Percentiles rank a stretch among this genome's conserved stretches.
Conservation (phyloP, 2,113 vertebrate genomes). For the Uria lomvia region DNA sequence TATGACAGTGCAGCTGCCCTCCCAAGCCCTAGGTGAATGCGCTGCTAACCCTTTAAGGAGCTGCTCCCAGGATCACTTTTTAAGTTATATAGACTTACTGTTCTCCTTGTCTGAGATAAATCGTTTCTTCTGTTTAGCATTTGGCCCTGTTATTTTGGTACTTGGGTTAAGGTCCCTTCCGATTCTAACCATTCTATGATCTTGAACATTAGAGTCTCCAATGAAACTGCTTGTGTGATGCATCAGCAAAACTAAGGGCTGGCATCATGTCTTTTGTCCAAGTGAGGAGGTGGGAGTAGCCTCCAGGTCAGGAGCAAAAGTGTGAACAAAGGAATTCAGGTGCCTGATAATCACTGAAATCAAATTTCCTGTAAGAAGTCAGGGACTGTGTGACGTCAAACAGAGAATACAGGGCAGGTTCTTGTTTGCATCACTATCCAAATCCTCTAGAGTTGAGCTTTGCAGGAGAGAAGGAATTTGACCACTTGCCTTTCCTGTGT, state of each 20-base stretch:
- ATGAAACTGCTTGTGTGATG: background rate
- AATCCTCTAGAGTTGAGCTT: background rate
- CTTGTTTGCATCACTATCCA: background rate
- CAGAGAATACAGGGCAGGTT: background rate
- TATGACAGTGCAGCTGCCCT: background rate
- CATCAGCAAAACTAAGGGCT: background rate
- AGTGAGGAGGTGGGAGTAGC: background rate
- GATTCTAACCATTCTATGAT: background rate
- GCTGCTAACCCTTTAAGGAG: background rate
- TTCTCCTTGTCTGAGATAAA: background rate
- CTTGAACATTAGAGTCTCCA: background rate
- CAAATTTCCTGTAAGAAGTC: background rate
- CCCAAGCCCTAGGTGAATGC: background rate
- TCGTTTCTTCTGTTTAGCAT: background rate
- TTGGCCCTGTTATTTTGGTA: background rate
- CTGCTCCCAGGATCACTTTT: background rate
- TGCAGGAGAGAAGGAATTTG: conserved; percentile 10
- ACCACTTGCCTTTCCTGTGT: background rate
- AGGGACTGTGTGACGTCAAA: background rate
- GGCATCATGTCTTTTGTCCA: background rate
- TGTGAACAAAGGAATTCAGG: background rate
- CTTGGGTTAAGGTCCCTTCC: background rate
- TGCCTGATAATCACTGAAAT: background rate
- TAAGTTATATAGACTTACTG: background rate
- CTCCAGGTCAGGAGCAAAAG: background rate